phyloP scores from a whole-genome alignment of 2,113 vertebrate species.

The Oryctolagus cuniculus region mOryCun1.1 NC_091436.1:115459001-115459500 shows the following conservation, averaged over 20 bases:
- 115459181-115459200: not conserved
- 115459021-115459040: not conserved
- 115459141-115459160: not conserved
- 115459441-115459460: not conserved
- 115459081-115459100: not conserved
- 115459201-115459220: not conserved
- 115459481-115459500: not conserved
- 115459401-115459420: not conserved
- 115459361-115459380: not conserved
- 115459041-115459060: not conserved
- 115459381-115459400: not conserved
- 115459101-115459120: not conserved
- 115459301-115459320: not conserved
- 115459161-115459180: not conserved
- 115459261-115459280: not conserved
- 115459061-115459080: rapidly evolving
- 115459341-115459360: not conserved
- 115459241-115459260: not conserved
- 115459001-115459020: too few species aligned
- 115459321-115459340: not conserved
- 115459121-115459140: not conserved
- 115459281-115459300: not conserved
- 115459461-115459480: not conserved
- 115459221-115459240: not conserved
- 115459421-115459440: not conserved